phyloP scores from a whole-genome alignment of 2,797 vertebrate species.

The Hafferia zeledoni region DNA sequence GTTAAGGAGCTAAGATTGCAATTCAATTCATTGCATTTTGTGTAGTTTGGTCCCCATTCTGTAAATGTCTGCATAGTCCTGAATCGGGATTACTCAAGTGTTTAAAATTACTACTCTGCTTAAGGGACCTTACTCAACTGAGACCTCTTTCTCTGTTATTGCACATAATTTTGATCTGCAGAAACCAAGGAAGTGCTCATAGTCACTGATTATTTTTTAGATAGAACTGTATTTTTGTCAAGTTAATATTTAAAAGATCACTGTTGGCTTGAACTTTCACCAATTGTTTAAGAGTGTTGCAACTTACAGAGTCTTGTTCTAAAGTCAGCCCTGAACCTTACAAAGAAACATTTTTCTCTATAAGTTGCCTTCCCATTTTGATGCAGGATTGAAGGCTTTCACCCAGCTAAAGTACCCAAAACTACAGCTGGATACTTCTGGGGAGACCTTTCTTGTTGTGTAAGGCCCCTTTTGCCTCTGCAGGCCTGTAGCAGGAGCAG shows the following conservation, averaged over 20 bases:
- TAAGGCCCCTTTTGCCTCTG: neutral
- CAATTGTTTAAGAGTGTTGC: neutral
- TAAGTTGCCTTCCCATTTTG: neutral
- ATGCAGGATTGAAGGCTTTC: neutral
- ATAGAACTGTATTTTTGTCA: neutral
- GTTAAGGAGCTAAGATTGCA: neutral
- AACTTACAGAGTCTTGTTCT: neutral
- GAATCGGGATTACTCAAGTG: neutral
- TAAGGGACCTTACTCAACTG: neutral
- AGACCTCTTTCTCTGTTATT: neutral
- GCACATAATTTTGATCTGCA: neutral
- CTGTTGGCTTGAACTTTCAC: neutral
- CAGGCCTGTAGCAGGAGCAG: neutral
- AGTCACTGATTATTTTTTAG: neutral
- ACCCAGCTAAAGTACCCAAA: neutral
- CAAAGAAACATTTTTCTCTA: neutral
- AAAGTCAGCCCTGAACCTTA: neutral
- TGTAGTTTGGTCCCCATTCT: neutral
- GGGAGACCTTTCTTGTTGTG: neutral
- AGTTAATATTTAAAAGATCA: neutral
- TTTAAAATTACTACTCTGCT: neutral
- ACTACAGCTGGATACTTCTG: neutral
- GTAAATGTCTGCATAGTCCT: neutral
- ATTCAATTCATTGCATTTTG: neutral
- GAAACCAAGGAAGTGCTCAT: neutral